Percentiles rank a stretch among this genome's conserved stretches.
These are phyloP conservation scores for Thumatha senex DNA, from an alignment of 2,888 invertebrate genomes.

Conservation along the genomic window DNA sequence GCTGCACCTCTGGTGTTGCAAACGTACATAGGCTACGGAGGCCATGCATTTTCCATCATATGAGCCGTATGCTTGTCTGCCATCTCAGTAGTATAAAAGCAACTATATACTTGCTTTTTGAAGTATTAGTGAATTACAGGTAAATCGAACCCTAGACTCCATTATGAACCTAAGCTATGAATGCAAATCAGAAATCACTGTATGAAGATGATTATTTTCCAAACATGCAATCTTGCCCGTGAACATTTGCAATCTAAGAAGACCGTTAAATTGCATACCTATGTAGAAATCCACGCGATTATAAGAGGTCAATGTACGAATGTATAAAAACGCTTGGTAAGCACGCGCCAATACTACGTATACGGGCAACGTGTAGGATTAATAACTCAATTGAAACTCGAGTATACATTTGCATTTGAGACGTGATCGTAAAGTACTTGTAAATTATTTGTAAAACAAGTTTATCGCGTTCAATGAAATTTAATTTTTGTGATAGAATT, in stretches of 20 bases:
- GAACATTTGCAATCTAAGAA: not conserved
- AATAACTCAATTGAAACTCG: conserved; percentile 2
- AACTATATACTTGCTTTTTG: no score
- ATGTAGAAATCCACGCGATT: not conserved
- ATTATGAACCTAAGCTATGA: no score
- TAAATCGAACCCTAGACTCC: no score
- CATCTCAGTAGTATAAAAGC: no score
- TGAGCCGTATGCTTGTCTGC: no score
- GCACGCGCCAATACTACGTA: conserved; percentile 3
- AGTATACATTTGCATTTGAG: not conserved
- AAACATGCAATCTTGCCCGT: not conserved
- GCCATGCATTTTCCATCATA: no score
- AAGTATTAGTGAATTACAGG: no score
- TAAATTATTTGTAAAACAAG: no score
- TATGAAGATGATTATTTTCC: not conserved
- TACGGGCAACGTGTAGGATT: not conserved
- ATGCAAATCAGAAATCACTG: not conserved
- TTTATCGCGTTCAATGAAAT: no score
- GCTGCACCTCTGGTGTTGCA: no score
- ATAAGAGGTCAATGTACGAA: conserved; percentile 3
- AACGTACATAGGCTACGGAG: no score
- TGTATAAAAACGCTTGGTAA: conserved; percentile 5
- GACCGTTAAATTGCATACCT: not conserved
- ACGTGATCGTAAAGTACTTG: not conserved
- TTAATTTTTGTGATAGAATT: no score